Conservation (phyloP, 2,888 invertebrate genomes). For the Trachelus iudaicus region DNA sequence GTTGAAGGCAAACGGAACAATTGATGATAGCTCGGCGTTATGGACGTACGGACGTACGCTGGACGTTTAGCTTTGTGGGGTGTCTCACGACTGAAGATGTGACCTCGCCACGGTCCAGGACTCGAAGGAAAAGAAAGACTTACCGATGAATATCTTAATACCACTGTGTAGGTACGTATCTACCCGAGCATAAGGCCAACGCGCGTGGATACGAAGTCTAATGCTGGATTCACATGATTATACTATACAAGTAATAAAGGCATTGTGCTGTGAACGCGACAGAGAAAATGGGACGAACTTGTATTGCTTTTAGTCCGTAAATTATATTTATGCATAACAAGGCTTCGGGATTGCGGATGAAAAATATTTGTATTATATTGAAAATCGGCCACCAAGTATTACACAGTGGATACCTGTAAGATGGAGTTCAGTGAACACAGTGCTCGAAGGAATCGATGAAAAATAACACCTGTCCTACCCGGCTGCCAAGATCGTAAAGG, state of each 20-base stretch:
- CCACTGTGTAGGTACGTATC: conserved; percentile 27
- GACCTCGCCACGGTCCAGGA: conserved; percentile 40
- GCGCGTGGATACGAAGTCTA: background rate
- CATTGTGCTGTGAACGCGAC: conserved; percentile 14
- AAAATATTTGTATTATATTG: background rate
- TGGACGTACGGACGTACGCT: conserved; percentile 27
- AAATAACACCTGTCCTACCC: conserved; percentile 45
- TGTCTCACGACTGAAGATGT: conserved; percentile 47
- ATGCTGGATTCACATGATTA: conserved; percentile 6
- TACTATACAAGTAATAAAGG: conserved; percentile 14
- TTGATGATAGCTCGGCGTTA: conserved; percentile 55
- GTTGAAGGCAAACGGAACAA: conserved; percentile 41
- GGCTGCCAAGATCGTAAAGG: conserved; percentile 41
- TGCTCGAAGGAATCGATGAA: conserved; percentile 39
- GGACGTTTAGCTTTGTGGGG: conserved; percentile 37
- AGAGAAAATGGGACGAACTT: background rate
- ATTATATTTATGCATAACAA: background rate
- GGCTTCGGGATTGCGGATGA: background rate
- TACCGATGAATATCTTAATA: conserved; percentile 51
- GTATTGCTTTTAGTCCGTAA: background rate
- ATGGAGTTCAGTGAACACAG: background rate
- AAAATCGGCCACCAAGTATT: background rate
- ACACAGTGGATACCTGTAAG: background rate
- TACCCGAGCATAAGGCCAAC: conserved; percentile 18
- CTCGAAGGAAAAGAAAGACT: conserved; percentile 37